Evolutionary conservation across 1,140 invertebrate genomes (phyloP), one percentile per base, ranked within the genome.

Genomic region (Caenorhabditis tropicalis): DNA sequence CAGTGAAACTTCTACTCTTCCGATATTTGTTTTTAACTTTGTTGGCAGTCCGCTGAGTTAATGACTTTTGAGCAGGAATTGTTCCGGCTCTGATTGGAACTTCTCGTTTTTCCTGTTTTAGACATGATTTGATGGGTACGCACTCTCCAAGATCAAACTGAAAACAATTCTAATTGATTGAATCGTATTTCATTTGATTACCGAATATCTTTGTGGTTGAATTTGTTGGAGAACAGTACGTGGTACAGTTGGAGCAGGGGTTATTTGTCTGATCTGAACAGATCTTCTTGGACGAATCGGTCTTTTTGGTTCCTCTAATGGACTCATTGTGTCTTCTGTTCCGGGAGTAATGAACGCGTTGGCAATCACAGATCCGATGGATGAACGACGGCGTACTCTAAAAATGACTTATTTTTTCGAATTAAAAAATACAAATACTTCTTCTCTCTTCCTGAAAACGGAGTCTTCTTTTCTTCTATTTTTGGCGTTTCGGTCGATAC

Each of bases 91-190:
- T 24, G 27, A 29, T 58, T 7, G 24, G 6, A 19, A 21, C 16
- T 7, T 15, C 7, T 53, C 12, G 51, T 29, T 29, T 27, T n/a
- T 58, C 33, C 19, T 7, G 36, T 74, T 74, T 74, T n/a, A 74
- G n/a, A n/a, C 65, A 74, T 36, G 65, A 24, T n/a, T 74, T 74
- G 9, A 46, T n/a, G 9, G 19, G 36, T 6, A 27, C 36, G 16
- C 65, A n/a, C 27, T 74, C 65, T 39, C 65, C 65, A 21, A 74
- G 6, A 31, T 74, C 65, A 24, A 74, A 74, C 65, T 74, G n/a
- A 74, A 46, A 74, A 56, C 21, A 27, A 10, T 12, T 27, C 10
- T 56, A 3, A 2, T 51, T 5, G 19, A 1, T 51, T n/a, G 2
- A 27, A 29, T 29, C n/a, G n/a, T n/a, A n/a, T n/a, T n/a, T n/a